phyloP scores from a whole-genome alignment of 2,888 invertebrate species.

The Dryadula phaetusa region DNA sequence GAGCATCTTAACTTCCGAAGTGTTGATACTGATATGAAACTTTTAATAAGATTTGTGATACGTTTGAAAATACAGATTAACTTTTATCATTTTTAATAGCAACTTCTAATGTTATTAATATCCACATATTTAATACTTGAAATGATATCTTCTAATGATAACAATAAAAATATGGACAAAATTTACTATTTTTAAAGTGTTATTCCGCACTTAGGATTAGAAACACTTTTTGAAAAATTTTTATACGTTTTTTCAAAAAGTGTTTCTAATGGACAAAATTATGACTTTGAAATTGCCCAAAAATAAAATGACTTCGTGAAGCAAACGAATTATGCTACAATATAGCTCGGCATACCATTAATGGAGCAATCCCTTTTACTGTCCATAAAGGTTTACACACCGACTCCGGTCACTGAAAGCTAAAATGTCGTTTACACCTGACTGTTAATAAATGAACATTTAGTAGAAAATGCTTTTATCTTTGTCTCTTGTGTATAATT shows the following conservation, averaged over 20 bases:
- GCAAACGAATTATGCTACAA: slow-evolving; percentile 47
- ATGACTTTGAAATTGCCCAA: neutral
- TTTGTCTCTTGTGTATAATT: neutral
- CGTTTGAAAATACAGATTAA: neutral
- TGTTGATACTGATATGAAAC: neutral
- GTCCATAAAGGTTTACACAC: slow-evolving; percentile 57
- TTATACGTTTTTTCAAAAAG: too few relatives aligned
- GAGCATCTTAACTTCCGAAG: neutral
- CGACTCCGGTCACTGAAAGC: slow-evolving; percentile 36
- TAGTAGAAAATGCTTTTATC: slow-evolving; percentile 7
- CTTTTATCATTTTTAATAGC: neutral
- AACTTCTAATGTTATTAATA: neutral
- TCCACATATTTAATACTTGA: too few relatives aligned
- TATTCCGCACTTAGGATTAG: too few relatives aligned
- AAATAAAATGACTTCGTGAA: slow-evolving; percentile 29
- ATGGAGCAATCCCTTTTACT: slow-evolving; percentile 69
- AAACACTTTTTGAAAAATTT: too few relatives aligned
- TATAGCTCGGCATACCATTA: slow-evolving; percentile 58
- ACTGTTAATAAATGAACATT: slow-evolving; percentile 16
- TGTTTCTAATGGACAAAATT: neutral
- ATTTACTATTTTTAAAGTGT: too few relatives aligned
- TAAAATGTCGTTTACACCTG: slow-evolving; percentile 38
- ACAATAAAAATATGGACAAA: neutral
- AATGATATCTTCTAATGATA: too few relatives aligned
- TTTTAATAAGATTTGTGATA: slow-evolving; percentile 18